A percentile compares a stretch with the other conserved stretches of the same genome.
phyloP scores from a whole-genome alignment of 2,797 vertebrate genomes.

The Threskiornis aethiopicus region DNA sequence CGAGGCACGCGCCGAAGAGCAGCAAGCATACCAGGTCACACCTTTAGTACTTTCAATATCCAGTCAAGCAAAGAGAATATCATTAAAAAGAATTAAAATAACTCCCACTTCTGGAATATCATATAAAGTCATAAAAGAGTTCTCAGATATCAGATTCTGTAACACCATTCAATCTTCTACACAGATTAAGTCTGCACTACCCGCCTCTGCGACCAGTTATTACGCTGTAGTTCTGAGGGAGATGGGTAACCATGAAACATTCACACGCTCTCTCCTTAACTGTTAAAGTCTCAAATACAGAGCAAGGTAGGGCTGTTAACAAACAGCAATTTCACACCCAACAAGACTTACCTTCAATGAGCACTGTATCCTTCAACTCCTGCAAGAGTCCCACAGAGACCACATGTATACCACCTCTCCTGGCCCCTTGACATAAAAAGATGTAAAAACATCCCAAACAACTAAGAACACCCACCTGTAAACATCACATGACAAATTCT shows the following conservation, averaged over 20 bases:
- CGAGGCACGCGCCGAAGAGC: background rate
- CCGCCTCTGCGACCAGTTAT: fast-evolving
- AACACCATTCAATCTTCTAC: fast-evolving
- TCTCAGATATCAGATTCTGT: background rate
- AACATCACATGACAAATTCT: background rate
- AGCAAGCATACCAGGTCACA: background rate
- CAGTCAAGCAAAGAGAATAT: background rate
- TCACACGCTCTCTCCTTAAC: background rate
- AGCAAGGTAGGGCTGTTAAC: background rate
- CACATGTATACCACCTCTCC: fast-evolving
- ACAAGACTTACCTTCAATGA: background rate
- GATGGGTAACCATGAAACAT: background rate
- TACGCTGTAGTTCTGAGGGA: background rate
- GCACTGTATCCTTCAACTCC: background rate
- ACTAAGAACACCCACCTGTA: background rate
- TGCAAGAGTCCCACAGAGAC: background rate
- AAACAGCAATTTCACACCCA: background rate
- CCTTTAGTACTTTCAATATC: background rate
- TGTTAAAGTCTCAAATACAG: background rate
- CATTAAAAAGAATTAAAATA: background rate
- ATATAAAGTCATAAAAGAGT: background rate
- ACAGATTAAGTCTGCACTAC: fast-evolving
- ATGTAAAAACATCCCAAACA: background rate
- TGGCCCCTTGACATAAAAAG: background rate
- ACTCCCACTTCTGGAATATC: background rate